Evolutionary conservation across 2,113 vertebrate species (phyloP), one percentile per base, ranked within the genome.

Genomic region (Aspiorhynchus laticeps): DNA sequence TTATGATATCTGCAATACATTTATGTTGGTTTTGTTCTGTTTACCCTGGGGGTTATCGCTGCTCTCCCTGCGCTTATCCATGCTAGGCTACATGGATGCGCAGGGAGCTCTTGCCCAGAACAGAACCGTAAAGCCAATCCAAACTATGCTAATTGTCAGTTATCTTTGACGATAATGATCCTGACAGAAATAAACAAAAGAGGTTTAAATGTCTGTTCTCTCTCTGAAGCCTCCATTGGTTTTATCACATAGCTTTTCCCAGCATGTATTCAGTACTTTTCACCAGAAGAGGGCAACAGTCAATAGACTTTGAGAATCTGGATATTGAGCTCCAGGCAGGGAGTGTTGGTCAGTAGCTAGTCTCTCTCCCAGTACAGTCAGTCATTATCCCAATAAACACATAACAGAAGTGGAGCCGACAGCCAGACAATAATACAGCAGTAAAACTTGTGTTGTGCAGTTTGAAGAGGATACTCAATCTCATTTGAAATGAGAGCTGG

Each of bases 371-470:
- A 59, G 56, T 51, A 17, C 4, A 5, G 46, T 48, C 48, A 61
- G 48, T 41, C 78, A 74, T 87, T 76, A 82, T 73, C 38, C 38
- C 31, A 87, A 74, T 74, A 51, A 51, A 51, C 48, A 51, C 48
- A 15, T 48, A 59, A 56, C 41, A 21, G 69, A 73, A 80, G 73
- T 69, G 71, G 24, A 73, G 51, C 38, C 76, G 79, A 87, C 83
- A 85, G 87, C 65, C 36, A 69, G 48, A 82, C 80, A 80, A 82
- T n/a, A 51, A 24, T 38, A 88, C 43, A 88, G 33, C 69, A 84
- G 53, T 67, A 83, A 31, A 24, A 75, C 28, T 80, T 77, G 65
- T 38, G 36, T 71, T 75, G 56, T 82, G 61, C 83, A 79, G 74
- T 80, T 73, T 76, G 24, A 56, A 84, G 31, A 65, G 21, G 65